These are phyloP conservation scores for Cichlasoma orientale DNA, from an alignment of 2,797 vertebrate species.

Conservation along the genomic window DNA sequence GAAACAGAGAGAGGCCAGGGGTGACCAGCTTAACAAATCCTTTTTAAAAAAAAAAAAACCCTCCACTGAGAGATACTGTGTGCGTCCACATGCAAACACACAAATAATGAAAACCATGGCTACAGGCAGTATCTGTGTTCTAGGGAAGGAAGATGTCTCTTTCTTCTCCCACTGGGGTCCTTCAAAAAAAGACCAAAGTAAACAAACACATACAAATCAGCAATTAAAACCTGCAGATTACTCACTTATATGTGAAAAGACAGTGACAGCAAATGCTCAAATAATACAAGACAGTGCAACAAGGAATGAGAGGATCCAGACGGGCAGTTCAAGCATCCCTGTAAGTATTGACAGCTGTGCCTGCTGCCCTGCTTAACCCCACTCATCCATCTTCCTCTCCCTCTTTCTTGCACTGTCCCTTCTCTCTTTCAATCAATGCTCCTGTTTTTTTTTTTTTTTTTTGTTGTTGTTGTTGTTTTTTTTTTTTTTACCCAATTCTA, in stretches of 20 bases:
- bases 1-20: slow-evolving; percentile 47
- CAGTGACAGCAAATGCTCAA: slow-evolving; percentile 12
- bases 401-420: slow-evolving; percentile 27
- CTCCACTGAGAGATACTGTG: slow-evolving; percentile 26
- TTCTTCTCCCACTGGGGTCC: neutral
- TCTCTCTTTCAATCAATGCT: slow-evolving; percentile 60
- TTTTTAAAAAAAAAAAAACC: slow-evolving; percentile 50
- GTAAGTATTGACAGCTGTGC: slow-evolving; percentile 66
- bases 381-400: slow-evolving; percentile 60
- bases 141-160: neutral
- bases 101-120: neutral
- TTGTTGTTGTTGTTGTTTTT: too few relatives aligned
- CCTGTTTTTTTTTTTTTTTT: slow-evolving; percentile 19
- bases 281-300: slow-evolving; percentile 25
- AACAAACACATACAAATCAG: slow-evolving; percentile 35
- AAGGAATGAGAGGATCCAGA: slow-evolving; percentile 38
- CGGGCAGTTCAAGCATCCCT: slow-evolving; percentile 53
- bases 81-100: neutral
- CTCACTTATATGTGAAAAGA: slow-evolving; percentile 2
- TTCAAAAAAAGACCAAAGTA: slow-evolving; percentile 31
- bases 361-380: slow-evolving; percentile 61
- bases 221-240: slow-evolving; percentile 39
- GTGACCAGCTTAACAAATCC: slow-evolving; percentile 74
- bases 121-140: neutral
- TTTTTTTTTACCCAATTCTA: neutral